These are phyloP conservation scores for Myrmophylax atrothorax DNA, from an alignment of 2,113 vertebrate genomes.

Conservation along the genomic window DNA sequence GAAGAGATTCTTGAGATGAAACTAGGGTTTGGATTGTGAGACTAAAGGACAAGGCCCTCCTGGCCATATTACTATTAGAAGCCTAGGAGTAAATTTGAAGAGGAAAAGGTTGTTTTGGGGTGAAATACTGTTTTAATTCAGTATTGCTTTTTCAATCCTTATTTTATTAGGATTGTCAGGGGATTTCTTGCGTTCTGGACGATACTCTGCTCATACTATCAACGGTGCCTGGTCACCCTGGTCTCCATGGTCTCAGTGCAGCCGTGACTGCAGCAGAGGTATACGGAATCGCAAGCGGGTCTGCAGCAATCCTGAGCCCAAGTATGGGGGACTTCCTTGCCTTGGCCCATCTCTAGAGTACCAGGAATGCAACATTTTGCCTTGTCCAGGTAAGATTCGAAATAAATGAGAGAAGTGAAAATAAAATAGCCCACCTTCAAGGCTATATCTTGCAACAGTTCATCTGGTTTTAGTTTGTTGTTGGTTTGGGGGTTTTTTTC, in stretches of 20 bases:
- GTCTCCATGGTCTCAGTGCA: slow-evolving; percentile 94
- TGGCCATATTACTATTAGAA: background rate
- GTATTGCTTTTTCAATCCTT: background rate
- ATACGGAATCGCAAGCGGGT: slow-evolving; percentile 90
- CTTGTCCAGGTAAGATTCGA: slow-evolving; percentile 87
- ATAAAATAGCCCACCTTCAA: background rate
- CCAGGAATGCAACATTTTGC: slow-evolving; percentile 95
- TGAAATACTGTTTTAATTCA: background rate
- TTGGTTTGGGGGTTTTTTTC: too few relatives aligned
- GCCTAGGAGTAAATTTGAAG: background rate
- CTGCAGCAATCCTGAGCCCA: slow-evolving; percentile 93
- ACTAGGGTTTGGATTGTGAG: background rate
- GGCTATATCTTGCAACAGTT: background rate
- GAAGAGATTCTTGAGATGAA: background rate
- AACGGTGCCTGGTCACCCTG: slow-evolving; percentile 94
- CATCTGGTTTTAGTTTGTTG: background rate
- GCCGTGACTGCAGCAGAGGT: slow-evolving; percentile 92
- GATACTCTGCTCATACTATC: slow-evolving; percentile 85
- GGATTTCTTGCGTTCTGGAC: slow-evolving; percentile 88
- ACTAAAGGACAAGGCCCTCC: background rate
- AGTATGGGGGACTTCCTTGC: slow-evolving; percentile 88
- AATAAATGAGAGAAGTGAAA: background rate
- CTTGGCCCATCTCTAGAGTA: slow-evolving; percentile 88
- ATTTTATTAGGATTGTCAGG: slow-evolving; percentile 73
- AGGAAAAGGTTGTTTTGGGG: background rate